A percentile compares a stretch with the other conserved stretches of the same genome.
These are phyloP conservation scores for Alethe diademata DNA, from an alignment of 2,113 vertebrate genomes.

Conservation along the genomic window DNA sequence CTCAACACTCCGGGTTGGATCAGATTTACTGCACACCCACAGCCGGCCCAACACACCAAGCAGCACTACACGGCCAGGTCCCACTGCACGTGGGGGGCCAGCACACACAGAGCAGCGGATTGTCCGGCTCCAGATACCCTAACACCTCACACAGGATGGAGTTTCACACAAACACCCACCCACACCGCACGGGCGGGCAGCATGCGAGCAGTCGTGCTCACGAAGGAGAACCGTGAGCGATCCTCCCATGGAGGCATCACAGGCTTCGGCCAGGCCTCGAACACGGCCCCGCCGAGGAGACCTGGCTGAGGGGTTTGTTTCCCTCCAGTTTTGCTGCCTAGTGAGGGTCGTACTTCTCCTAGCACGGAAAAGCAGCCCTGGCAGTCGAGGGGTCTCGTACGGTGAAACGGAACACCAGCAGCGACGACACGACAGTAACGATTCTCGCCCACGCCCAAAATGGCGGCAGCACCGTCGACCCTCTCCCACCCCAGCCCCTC, in stretches of 20 bases:
- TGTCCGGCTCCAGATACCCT: neutral
- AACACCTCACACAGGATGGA: accelerated
- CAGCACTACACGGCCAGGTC: accelerated
- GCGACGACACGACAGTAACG: accelerated
- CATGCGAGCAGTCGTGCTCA: accelerated
- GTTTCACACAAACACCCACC: too few species aligned
- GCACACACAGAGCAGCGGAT: neutral
- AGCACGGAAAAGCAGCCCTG: accelerated
- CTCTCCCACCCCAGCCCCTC: neutral
- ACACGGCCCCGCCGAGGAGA: accelerated
- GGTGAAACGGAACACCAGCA: accelerated
- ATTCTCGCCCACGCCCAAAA: neutral
- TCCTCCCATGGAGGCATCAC: accelerated
- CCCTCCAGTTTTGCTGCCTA: accelerated
- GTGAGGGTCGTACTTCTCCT: neutral
- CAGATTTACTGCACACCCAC: neutral
- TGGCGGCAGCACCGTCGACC: neutral
- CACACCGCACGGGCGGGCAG: accelerated
- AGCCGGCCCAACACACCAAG: accelerated
- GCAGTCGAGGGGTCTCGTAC: accelerated
- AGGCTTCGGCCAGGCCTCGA: neutral
- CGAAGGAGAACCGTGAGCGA: accelerated
- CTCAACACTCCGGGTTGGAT: accelerated
- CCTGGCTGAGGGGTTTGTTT: accelerated
- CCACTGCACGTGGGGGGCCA: accelerated